A percentile compares a stretch with the other conserved stretches of the same genome.
These are phyloP conservation scores for Heliconius erato DNA, from an alignment of 2,888 invertebrate genomes.

Conservation along the genomic window DNA sequence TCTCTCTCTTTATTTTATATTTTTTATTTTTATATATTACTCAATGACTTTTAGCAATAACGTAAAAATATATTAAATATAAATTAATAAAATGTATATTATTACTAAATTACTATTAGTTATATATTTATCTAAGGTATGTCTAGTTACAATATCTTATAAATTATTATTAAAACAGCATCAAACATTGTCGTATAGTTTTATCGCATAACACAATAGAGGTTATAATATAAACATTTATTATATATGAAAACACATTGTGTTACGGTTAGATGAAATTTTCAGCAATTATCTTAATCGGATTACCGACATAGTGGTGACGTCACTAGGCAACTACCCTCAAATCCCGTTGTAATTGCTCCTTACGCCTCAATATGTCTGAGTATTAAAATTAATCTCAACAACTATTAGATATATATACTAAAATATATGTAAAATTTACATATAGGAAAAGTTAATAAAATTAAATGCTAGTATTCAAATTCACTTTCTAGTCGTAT, in stretches of 20 bases:
- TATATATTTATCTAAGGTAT: too few species aligned
- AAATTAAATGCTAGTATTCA: too few species aligned
- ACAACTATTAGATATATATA: not conserved
- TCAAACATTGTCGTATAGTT: not conserved
- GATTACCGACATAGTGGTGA: slow-evolving; percentile 73
- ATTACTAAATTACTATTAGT: too few species aligned
- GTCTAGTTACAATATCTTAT: too few species aligned
- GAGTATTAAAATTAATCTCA: slow-evolving; percentile 38
- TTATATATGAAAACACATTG: slow-evolving; percentile 18
- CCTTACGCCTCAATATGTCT: slow-evolving; percentile 57
- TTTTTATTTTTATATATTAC: too few species aligned
- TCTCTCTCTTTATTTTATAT: too few species aligned
- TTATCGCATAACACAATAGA: slow-evolving; percentile 5
- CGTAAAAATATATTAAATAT: too few species aligned
- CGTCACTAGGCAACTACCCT: slow-evolving; percentile 84
- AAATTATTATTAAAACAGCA: too few species aligned
- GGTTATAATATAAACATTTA: not conserved
- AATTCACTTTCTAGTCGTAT: too few species aligned
- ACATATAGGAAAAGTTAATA: too few species aligned
- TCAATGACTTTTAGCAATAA: too few species aligned
- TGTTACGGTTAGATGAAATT: slow-evolving; percentile 67
- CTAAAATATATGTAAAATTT: not conserved
- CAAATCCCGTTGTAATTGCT: slow-evolving; percentile 80
- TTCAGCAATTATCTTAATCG: slow-evolving; percentile 84
- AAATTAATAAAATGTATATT: too few species aligned